Evolutionary conservation across 1,140 invertebrate species (phyloP).

Genomic region (Drosophila sproati): DNA sequence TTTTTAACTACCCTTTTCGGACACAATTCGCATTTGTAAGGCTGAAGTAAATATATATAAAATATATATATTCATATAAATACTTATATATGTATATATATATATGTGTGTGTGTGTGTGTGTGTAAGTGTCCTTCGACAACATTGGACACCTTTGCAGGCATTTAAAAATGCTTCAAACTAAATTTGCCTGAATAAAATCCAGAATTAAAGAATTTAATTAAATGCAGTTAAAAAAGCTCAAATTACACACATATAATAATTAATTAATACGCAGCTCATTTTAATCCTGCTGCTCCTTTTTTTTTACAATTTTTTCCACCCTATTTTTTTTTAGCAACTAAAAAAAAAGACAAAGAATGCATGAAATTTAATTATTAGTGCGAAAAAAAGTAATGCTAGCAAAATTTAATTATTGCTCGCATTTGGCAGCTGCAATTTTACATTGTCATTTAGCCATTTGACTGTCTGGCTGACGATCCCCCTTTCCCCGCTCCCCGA

Average conservation of each 20-base stretch:
- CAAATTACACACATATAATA: not conserved
- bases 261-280: slow-evolving; percentile 33
- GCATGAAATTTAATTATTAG: slow-evolving; percentile 14
- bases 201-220: slow-evolving; percentile 10
- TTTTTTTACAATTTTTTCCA: not conserved
- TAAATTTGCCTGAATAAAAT: slow-evolving; percentile 14
- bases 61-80: not conserved
- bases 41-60: slow-evolving; percentile 1
- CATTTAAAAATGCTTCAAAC: not conserved
- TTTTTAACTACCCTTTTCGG: not conserved
- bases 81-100: too few relatives aligned
- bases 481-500: not conserved
- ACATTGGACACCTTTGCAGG: slow-evolving; percentile 23
- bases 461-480: slow-evolving; percentile 17
- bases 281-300: not conserved
- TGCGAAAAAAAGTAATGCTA: not conserved
- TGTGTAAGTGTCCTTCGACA: slow-evolving; percentile 24
- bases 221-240: not conserved
- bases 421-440: slow-evolving; percentile 19
- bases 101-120: not conserved
- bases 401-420: slow-evolving; percentile 4
- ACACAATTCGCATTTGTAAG: slow-evolving; percentile 52
- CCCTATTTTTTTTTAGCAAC: not conserved
- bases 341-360: not conserved
- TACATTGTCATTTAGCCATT: slow-evolving; percentile 42